Base-by-base conservation (phyloP, 2,113 vertebrate genomes). In the Nothoprocta perdicaria region DNA sequence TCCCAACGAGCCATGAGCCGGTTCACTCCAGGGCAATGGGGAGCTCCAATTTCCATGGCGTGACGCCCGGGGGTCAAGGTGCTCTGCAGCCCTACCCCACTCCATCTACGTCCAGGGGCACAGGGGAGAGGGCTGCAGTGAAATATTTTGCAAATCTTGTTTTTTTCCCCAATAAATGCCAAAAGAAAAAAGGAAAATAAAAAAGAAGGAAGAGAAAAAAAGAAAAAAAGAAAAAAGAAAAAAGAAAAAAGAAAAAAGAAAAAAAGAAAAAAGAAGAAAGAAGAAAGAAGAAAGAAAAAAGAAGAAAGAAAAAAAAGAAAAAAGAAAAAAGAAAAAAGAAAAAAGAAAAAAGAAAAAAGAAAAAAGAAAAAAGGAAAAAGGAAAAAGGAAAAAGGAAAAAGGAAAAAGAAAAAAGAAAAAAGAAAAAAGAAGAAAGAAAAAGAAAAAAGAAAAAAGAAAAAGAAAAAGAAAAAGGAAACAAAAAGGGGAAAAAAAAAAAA, bases 1-100 rank as follows among this genome's bases (percentile, higher is more conserved):
- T 66, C 78, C 84, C 89, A 48, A 69, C 61, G n/a, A 58, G 79
- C 71, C 92, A 87, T 73, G 65, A 94, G 38, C 33, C 19, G 21
- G 68, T 33, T 83, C 43, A 10, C 7, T 57, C 46, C 75, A 53
- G 7, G n/a, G 50, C 66, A 58, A 3, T 53, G 45, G 69, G 84
- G 57, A 74, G 74, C 68, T 63, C 66, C 7, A 2, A 2, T 82
- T 79, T 69, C 65, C 83, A 40, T 4, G 65, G 57, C 29, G 8
- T 1, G 31, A 15, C 10, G 22, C 48, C 48, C 21, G 48, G 5
- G 48, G 46, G 9, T 22, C 21, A 23, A 48, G 48, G 48, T 11
- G 19, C 48, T 48, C 21, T 48, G 48, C 48, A 48, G 48, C 11
- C 21, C 48, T 5, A 13, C 22, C 29, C 7, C 66, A 53, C 26